Conservation (phyloP, 2,113 vertebrate species). For the Micronycteris hirsuta region DNA sequence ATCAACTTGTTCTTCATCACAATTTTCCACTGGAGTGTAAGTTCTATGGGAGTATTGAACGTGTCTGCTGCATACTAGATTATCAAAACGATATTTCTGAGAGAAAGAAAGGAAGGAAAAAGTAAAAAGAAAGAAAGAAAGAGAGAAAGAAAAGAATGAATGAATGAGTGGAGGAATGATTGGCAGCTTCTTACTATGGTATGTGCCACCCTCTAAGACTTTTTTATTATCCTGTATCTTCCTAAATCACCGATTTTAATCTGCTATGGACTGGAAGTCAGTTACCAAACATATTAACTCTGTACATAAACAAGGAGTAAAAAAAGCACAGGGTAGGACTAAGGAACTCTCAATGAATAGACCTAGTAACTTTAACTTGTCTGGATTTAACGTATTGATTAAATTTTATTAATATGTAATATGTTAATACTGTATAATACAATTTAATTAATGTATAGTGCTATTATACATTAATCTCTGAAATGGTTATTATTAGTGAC, state of each 20-base stretch:
- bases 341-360: neutral
- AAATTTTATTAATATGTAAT: neutral
- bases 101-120: neutral
- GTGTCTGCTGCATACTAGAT: neutral
- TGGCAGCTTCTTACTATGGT: neutral
- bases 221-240: fast-evolving
- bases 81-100: neutral
- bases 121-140: neutral
- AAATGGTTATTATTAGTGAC: neutral
- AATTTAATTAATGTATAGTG: neutral
- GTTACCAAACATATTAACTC: neutral
- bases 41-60: neutral
- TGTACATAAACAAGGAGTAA: neutral
- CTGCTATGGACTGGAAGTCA: neutral
- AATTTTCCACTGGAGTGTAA: neutral
- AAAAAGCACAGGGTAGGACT: fast-evolving
- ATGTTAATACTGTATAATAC: neutral
- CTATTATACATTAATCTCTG: neutral
- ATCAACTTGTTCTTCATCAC: neutral
- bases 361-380: neutral
- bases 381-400: neutral
- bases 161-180: too few relatives aligned
- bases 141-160: neutral
- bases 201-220: neutral
- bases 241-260: neutral